Evolutionary conservation across 2,888 invertebrate species (phyloP).

Genomic region (Eupithecia inturbata): DNA sequence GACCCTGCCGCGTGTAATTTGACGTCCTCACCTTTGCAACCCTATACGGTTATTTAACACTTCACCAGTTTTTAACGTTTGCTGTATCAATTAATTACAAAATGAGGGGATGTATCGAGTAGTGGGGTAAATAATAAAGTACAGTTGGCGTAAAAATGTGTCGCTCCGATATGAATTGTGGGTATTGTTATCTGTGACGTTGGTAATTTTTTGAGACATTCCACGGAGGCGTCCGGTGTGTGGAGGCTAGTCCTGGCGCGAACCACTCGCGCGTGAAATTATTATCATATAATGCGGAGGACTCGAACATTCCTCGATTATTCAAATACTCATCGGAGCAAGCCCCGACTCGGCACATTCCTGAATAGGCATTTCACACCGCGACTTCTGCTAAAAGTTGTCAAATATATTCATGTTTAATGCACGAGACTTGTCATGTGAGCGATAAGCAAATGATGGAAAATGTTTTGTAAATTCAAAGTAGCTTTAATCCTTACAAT

Average conservation of each 20-base stretch:
- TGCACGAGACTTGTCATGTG: constrained; percentile 79
- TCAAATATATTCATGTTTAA: constrained; percentile 80
- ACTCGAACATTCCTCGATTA: constrained; percentile 76
- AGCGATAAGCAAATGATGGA: constrained; percentile 82
- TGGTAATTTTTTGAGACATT: constrained; percentile 77
- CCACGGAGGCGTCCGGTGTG: constrained; percentile 58
- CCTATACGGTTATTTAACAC: constrained; percentile 61
- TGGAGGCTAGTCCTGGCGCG: constrained; percentile 52
- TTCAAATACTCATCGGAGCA: constrained; percentile 77
- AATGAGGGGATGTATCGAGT: constrained; percentile 53
- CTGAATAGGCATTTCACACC: constrained; percentile 66
- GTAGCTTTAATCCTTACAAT: constrained; percentile 75
- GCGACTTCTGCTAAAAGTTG: constrained; percentile 71
- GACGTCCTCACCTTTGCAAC: constrained; percentile 44
- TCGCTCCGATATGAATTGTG: constrained; percentile 32
- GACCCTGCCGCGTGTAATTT: constrained; percentile 36
- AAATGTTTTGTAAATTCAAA: constrained; percentile 82
- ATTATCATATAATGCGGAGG: constrained; percentile 82
- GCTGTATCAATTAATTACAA: constrained; percentile 75
- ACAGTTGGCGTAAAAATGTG: constrained; percentile 55
- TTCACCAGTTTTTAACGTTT: constrained; percentile 70
- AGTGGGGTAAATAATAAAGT: constrained; percentile 52
- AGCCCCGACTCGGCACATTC: constrained; percentile 59
- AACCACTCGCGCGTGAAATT: constrained; percentile 79
- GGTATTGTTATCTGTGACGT: constrained; percentile 48